A percentile compares a stretch with the other conserved stretches of the same genome.
phyloP scores from a whole-genome alignment of 1,140 invertebrate species.

The Propsilocerus akamusi region DNA sequence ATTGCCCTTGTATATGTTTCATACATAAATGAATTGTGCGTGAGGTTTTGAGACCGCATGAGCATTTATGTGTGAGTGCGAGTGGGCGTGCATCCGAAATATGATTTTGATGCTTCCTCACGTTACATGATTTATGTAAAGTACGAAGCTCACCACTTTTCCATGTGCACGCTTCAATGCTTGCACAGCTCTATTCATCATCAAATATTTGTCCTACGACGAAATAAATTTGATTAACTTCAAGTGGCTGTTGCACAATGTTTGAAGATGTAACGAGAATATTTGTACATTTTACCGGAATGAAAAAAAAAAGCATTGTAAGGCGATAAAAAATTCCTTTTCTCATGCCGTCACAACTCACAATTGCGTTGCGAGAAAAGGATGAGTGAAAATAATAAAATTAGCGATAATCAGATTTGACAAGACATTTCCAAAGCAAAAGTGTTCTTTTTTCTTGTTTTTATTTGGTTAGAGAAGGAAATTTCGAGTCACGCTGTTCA shows the following conservation, averaged over 20 bases:
- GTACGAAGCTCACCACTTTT: too few species aligned
- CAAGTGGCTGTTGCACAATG: background rate
- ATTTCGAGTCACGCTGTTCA: background rate
- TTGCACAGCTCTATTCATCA: background rate
- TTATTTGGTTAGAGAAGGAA: background rate
- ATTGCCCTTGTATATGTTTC: background rate
- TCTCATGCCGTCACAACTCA: too few species aligned
- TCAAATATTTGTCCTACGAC: background rate
- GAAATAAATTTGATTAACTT: background rate
- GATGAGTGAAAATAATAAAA: slow-evolving; percentile 1
- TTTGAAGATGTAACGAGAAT: background rate
- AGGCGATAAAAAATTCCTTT: background rate
- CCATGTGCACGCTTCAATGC: too few species aligned
- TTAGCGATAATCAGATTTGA: slow-evolving; percentile 2
- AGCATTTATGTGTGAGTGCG: too few species aligned
- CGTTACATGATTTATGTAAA: too few species aligned
- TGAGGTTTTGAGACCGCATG: too few species aligned
- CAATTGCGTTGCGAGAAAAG: too few species aligned
- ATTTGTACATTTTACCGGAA: background rate
- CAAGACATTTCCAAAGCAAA: background rate
- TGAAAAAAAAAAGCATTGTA: background rate
- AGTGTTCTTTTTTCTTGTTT: background rate
- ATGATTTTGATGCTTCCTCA: too few species aligned
- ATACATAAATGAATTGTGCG: too few species aligned
- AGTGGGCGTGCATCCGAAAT: too few species aligned